Percentiles rank a stretch among this genome's conserved stretches.
Conservation (phyloP, 37 sponge, comb jelly and placozoan species). For the Mnemiopsis leidyi region DNA sequence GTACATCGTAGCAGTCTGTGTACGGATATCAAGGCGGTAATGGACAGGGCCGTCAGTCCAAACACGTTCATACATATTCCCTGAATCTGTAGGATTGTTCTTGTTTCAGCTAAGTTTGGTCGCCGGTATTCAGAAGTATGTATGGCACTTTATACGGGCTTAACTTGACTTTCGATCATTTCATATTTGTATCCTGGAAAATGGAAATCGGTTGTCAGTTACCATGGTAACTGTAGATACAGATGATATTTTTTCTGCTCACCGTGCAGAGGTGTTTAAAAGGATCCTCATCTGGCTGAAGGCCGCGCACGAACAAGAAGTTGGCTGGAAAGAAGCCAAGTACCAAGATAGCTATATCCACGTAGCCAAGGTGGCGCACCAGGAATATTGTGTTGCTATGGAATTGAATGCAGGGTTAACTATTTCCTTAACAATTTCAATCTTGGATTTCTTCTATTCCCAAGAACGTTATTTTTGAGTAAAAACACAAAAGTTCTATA, state of each 20-base stretch:
- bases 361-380: slow-evolving; percentile 59
- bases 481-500: no score
- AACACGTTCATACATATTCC: slow-evolving; percentile 55
- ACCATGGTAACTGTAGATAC: neutral
- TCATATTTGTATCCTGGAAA: no score
- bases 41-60: slow-evolving; percentile 30
- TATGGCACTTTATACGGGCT: no score
- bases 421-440: no score
- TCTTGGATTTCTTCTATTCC: no score
- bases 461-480: no score
- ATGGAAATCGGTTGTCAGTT: no score
- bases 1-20: slow-evolving; percentile 59
- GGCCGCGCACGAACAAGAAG: slow-evolving; percentile 2
- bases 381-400: slow-evolving; percentile 62
- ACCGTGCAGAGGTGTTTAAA: slow-evolving; percentile 1
- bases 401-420: no score
- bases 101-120: no score
- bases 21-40: slow-evolving; percentile 13
- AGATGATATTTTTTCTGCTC: no score
- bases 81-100: neutral
- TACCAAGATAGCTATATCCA: slow-evolving; percentile 26
- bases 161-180: no score
- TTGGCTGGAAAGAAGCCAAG: slow-evolving; percentile 65
- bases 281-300: neutral
- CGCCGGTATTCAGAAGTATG: no score